Percentiles rank a stretch among this genome's conserved stretches.
phyloP scores from a whole-genome alignment of 2,113 vertebrate species.

The Corynorhinus townsendii region DNA sequence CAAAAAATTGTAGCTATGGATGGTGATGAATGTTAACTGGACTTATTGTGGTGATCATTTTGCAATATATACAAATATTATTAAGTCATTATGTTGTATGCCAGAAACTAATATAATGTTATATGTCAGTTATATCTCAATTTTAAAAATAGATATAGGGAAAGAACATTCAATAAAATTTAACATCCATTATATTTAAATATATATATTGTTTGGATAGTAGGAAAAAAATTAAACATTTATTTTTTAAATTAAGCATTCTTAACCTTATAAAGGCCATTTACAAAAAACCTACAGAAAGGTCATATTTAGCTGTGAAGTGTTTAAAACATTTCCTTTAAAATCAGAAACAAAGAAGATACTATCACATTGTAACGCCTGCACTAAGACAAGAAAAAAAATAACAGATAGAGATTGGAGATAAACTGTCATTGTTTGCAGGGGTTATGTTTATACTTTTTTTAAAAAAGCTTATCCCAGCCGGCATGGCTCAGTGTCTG shows the following conservation, averaged over 20 bases:
- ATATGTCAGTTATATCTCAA: neutral
- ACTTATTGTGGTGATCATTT: neutral
- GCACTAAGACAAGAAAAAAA: slow-evolving; percentile 41
- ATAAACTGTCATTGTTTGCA: neutral
- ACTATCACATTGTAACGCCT: neutral
- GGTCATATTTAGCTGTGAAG: neutral
- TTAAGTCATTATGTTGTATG: neutral
- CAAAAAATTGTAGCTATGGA: neutral
- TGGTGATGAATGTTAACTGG: neutral
- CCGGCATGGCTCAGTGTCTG: too few species aligned
- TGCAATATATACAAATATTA: neutral
- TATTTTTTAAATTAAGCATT: neutral
- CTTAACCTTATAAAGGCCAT: neutral
- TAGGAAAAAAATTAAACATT: slow-evolving; percentile 25
- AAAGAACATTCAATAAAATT: neutral
- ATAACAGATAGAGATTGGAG: neutral
- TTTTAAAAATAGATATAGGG: neutral
- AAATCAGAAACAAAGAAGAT: neutral
- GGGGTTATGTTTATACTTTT: neutral
- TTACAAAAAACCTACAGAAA: neutral
- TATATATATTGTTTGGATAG: neutral
- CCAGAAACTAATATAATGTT: neutral
- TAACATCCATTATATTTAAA: neutral
- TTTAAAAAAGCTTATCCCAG: neutral
- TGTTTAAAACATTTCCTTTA: slow-evolving; percentile 14